These are phyloP conservation scores for Caerostris darwini DNA, from an alignment of 1,140 invertebrate genomes.

Conservation along the genomic window DNA sequence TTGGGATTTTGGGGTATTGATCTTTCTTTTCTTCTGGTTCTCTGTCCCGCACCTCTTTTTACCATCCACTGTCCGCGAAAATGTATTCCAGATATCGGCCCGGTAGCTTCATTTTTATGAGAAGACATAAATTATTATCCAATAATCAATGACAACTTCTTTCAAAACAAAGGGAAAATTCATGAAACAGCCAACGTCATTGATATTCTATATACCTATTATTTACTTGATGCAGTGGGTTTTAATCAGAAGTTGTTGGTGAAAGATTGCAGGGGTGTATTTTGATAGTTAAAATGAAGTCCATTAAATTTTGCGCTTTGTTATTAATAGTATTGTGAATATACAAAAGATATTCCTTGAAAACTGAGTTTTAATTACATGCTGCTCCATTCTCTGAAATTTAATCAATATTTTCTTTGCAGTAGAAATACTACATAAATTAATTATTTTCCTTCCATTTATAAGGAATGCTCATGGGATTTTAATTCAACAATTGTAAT, in stretches of 20 bases:
- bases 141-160: slow-evolving; percentile 30
- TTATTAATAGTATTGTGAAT: too few relatives aligned
- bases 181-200: background rate
- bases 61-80: background rate
- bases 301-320: background rate
- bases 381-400: too few relatives aligned
- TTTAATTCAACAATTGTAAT: too few relatives aligned
- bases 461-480: too few relatives aligned
- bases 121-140: slow-evolving; percentile 45
- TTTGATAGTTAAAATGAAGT: background rate
- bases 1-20: slow-evolving; percentile 46
- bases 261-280: background rate
- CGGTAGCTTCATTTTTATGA: slow-evolving; percentile 20
- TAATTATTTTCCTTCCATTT: too few relatives aligned
- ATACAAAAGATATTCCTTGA: too few relatives aligned
- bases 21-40: slow-evolving; percentile 5
- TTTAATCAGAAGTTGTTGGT: background rate
- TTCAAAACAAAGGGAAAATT: slow-evolving; percentile 19
- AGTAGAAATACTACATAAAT: too few relatives aligned
- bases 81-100: slow-evolving; percentile 34
- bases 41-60: background rate
- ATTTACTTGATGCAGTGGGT: background rate
- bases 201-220: slow-evolving; percentile 11
- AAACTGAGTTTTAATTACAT: too few relatives aligned
- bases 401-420: too few relatives aligned